Base-by-base conservation (phyloP, 1,140 invertebrate species). In the Aethina tumida region DNA sequence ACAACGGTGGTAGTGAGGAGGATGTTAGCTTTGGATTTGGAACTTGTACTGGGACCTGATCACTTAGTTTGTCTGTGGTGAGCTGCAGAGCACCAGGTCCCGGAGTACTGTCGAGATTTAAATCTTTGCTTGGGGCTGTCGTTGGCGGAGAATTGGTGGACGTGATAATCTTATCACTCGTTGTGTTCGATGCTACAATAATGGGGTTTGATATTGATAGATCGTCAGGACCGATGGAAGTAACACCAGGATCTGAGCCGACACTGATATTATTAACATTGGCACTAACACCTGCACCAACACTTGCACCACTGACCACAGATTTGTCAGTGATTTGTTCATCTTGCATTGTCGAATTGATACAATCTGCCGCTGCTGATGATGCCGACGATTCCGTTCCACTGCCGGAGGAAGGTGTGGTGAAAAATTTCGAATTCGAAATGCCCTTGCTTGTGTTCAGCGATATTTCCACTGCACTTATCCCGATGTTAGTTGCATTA, bases 401-500 rank as follows among this genome's bases (percentile, higher is more conserved):
- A 28, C 35, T 50, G 16, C 49, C 39, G 14, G 51, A 48, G 22
- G 51, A 50, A 50, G 60, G 55, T 55, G 55, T 55, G 46, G 58
- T 57, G 44, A 58, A 62, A 43, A 59, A 62, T 49, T 60, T 53
- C 30, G 56, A 45, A 39, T 46, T 59, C 39, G 47, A 49, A 38
- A 46, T 59, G 35, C 40, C 49, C 35, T 60, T 60, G 10, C 50
- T 38, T 17, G 52, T 45, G 42, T 54, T 59, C 35, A 58, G 55
- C 26, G 52, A 45, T 46, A 59, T 56, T 35, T 60, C 60, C 27
- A 60, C 58, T 32, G 55, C 53, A 55, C 57, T 54, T 44, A 58
- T 56, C 48, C 56, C 55, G 39, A 60, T 60, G 45, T 59, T 62
- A n/a, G n/a, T n/a, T 36, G 57, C 44, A 53, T 55, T 58, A 30